Evolutionary conservation across 2,888 invertebrate genomes (phyloP).

Genomic region (Norana najaformis): DNA sequence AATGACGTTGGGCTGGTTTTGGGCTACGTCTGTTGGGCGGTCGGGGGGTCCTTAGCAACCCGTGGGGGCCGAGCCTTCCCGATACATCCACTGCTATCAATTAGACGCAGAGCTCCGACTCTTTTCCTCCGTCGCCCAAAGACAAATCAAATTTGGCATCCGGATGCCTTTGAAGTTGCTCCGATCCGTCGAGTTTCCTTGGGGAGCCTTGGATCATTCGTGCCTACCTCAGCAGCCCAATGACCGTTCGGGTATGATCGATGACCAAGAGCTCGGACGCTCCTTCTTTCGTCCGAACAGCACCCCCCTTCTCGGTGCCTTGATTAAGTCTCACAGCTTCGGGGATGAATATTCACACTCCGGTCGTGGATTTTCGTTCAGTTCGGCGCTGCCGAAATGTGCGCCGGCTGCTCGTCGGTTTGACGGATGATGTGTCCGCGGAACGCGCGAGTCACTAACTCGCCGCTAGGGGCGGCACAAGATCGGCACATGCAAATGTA

Average conservation of each 20-base stretch:
- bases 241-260: neutral
- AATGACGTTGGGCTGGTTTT: constrained; percentile 13
- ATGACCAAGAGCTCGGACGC: neutral
- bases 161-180: neutral
- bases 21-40: neutral
- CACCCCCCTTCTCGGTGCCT: neutral
- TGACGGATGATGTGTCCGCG: neutral
- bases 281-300: too few relatives aligned
- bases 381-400: neutral
- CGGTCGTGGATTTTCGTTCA: constrained; percentile 5
- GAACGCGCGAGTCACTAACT: neutral
- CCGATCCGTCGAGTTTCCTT: neutral
- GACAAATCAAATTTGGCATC: neutral
- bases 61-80: neutral
- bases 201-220: neutral
- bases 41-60: neutral
- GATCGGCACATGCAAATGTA: neutral
- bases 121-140: neutral
- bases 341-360: neutral
- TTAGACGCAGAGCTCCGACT: neutral
- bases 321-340: neutral
- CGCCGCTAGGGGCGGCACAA: neutral
- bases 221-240: neutral
- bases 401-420: neutral
- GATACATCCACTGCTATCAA: neutral